Evolutionary conservation across 1,140 invertebrate species (phyloP).

Genomic region (Colletes gigas): DNA sequence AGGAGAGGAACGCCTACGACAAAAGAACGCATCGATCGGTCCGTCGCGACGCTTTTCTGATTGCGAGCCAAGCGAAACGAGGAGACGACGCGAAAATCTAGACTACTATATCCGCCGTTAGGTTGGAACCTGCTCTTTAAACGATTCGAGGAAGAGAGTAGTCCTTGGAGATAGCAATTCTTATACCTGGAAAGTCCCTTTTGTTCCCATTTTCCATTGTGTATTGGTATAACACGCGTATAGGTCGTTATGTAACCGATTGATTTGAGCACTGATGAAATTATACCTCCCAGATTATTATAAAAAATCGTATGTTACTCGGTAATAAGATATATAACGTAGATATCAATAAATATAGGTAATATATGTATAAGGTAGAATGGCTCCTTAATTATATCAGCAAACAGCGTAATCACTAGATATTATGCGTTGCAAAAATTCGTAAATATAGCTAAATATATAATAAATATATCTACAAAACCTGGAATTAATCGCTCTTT

Average conservation of each 20-base stretch:
- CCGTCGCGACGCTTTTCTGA: constrained; percentile 56
- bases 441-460: too few species aligned
- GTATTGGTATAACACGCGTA: neutral
- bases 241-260: neutral
- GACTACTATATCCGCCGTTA: constrained; percentile 11
- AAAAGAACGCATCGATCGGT: constrained; percentile 63
- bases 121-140: constrained; percentile 5
- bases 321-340: too few species aligned
- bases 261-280: neutral
- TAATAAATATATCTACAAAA: too few species aligned
- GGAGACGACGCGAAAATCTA: constrained; percentile 47
- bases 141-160: neutral
- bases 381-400: too few species aligned
- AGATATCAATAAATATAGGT: too few species aligned
- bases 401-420: too few species aligned
- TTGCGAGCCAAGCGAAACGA: constrained; percentile 53
- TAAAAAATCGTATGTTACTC: too few species aligned
- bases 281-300: neutral
- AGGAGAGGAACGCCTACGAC: constrained; percentile 35
- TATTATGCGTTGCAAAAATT: too few species aligned
- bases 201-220: neutral
- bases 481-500: too few species aligned
- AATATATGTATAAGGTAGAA: too few species aligned
- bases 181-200: neutral
- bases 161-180: neutral